A percentile compares a stretch with the other conserved stretches of the same genome.
These are phyloP conservation scores for Neogale vison DNA, from an alignment of 2,113 vertebrate genomes.

Conservation along the genomic window DNA sequence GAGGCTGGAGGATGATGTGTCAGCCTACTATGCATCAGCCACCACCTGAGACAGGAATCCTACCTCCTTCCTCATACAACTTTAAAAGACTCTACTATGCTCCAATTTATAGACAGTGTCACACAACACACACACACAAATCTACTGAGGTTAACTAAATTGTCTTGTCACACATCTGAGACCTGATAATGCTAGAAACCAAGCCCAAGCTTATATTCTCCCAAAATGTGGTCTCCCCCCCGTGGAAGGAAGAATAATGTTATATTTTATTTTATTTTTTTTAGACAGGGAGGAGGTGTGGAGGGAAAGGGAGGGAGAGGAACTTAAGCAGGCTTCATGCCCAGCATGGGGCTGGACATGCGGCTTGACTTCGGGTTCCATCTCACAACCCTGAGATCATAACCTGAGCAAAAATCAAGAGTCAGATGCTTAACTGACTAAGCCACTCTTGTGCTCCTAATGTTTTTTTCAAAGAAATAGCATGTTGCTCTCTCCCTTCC, in stretches of 20 bases:
- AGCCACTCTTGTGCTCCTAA: not conserved
- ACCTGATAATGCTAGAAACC: not conserved
- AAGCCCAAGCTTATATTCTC: not conserved
- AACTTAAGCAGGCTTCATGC: not conserved
- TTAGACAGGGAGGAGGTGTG: not conserved
- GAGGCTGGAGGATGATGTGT: not conserved
- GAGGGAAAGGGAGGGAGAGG: not conserved
- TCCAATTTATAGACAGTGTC: not conserved
- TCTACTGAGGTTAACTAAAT: not conserved
- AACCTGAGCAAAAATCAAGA: not conserved
- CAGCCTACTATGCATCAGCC: not conserved
- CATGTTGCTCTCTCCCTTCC: not conserved
- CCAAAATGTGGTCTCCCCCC: not conserved
- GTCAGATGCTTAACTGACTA: not conserved
- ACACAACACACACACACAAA: not conserved
- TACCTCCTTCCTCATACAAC: not conserved
- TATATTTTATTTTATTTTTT: not conserved
- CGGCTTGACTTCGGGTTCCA: too few species aligned
- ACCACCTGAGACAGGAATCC: not conserved
- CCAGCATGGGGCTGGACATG: not conserved
- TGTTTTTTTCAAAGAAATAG: not conserved
- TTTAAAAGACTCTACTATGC: not conserved
- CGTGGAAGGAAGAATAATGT: not conserved
- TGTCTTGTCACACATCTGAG: not conserved
- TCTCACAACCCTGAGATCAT: too few species aligned